Evolutionary conservation across 2,888 invertebrate species (phyloP), one percentile per base, ranked within the genome.

Genomic region (Imbricaverruca yamaguchii): DNA sequence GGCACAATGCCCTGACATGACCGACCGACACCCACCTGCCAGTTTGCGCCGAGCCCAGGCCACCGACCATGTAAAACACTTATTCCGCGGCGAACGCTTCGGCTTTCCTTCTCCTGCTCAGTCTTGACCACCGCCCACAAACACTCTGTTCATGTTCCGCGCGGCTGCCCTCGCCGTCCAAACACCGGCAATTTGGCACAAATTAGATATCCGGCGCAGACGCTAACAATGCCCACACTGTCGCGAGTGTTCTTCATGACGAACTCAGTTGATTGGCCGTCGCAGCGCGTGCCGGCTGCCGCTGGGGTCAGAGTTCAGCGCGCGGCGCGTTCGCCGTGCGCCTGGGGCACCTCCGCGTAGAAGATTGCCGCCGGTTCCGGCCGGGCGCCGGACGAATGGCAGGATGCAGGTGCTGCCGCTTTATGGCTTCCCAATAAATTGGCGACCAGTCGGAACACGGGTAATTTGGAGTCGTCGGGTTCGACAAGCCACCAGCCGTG

Each of bases 121-220:
- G 39, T 39, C 39, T 39, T 39, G 39, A 39, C 39, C 39, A 10
- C 63, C 21, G 63, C 63, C 10, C 21, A 11, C 23, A 25, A 69
- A 39, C 69, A 39, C 12, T 39, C 13, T 15, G 39, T 39, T 15
- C 69, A 13, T 13, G 25, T 69, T 69, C 25, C 69, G 23, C 69
- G 10, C 15, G 13, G 69, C 15, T 39, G 69, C 9, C 13, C 15
- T 15, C 39, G 15, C 39, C 39, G 65, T 3, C 69, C 69, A 15
- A 69, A 69, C 69, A 69, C 69, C 39, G 69, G 13, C 69, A 69
- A 69, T 69, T 69, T 69, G 23, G 69, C 69, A 69, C 25, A 69
- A 69, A 69, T 69, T 69, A 39, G 69, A 39, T 69, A 69, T 69
- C 69, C 69, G 69, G 69, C 8, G 65, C 69, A 23, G 25, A 13